Base-by-base conservation (phyloP, 2,113 vertebrate species). In the Coptodon rendalli region DNA sequence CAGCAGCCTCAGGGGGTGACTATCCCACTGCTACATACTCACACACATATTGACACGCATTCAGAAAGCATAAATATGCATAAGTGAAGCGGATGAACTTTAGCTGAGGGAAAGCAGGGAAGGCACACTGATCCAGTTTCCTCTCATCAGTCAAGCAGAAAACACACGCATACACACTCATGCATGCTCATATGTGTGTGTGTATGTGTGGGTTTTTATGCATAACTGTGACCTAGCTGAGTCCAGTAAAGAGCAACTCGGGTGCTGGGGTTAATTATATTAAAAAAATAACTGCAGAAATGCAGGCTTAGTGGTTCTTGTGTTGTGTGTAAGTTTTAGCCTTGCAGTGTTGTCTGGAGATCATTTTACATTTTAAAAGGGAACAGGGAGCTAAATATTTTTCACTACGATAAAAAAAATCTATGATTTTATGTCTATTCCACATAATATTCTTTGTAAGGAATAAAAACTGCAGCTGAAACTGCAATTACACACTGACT, bases 51-150 rank as follows among this genome's bases (percentile, higher is more conserved):
- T 78, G 63, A 82, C 81, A 90, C 43, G 52, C 81, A 45, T 14
- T 48, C 16, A 11, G 5, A 83, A 63, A 56, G 61, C 84, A 87
- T 92, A 27, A 83, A 89, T 87, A 91, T 92, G 88, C 83, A 89
- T 19, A 83, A 85, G 82, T 80, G 81, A 83, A 81, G 89, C 50
- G 68, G 80, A 87, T 93, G 86, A 91, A 93, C 89, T 87, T 91
- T 88, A 4, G 54, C 76, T 66, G 81, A 89, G 84, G 48, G 87
- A 79, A 24, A 29, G 84, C 50, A 84, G 85, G 78, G 45, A 85
- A 86, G 93, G 88, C 84, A 87, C 92, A 90, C 89, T 92, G 85
- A 93, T 93, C 90, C 59, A 91, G 66, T 92, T 93, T 92, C 86
- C 86, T 88, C 61, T 76, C 43, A 88, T 89, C 91, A 87, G 68